Evolutionary conservation across 1,140 invertebrate genomes (phyloP), one percentile per base, ranked within the genome.

Genomic region (Doryteuthis pealeii): DNA sequence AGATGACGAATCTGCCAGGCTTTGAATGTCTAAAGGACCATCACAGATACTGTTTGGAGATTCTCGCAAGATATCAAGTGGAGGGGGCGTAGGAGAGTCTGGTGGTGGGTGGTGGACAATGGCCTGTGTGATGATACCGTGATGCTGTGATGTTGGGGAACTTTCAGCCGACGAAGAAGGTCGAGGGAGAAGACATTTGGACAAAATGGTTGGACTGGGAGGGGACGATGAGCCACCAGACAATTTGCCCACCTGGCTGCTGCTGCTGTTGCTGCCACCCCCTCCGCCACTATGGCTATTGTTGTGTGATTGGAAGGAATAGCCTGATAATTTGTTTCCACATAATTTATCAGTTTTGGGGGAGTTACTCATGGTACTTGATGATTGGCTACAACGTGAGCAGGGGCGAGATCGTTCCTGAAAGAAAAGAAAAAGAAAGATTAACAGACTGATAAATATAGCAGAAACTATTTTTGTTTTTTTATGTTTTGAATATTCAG

Each of bases 331-430:
- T 73, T 66, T 74, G 22, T 74, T 43, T 22, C 68, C 68, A 22
- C 67, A 66, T 30, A 28, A 31, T 40, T 76, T 72, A 58, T 80
- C 76, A 15, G 75, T 32, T 77, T 85, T 82, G 65, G 85, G 83
- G 31, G 84, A 86, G 73, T 83, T 81, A 75, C 85, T 83, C 43
- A 85, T 73, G 1, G 77, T 83, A 74, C 84, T 85, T 32, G 83
- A 85, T 69, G 83, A 83, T 72, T 85, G 83, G 72, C 84, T 85
- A 71, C 85, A 85, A 15, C 84, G 76, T n/a, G 85, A 86, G 43
- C 81, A 83, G 1, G 85, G 83, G 3, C 85, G 79, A 32, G 80
- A 85, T 43, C 81, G 75, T 8, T 84, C 83, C 85, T 86, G 71
- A 14, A 75, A 74, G 65, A 71, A 67, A 74, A 68, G 68, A 18